Evolutionary conservation across 2,797 vertebrate genomes (phyloP).

Genomic region (Diplodus puntazzo): DNA sequence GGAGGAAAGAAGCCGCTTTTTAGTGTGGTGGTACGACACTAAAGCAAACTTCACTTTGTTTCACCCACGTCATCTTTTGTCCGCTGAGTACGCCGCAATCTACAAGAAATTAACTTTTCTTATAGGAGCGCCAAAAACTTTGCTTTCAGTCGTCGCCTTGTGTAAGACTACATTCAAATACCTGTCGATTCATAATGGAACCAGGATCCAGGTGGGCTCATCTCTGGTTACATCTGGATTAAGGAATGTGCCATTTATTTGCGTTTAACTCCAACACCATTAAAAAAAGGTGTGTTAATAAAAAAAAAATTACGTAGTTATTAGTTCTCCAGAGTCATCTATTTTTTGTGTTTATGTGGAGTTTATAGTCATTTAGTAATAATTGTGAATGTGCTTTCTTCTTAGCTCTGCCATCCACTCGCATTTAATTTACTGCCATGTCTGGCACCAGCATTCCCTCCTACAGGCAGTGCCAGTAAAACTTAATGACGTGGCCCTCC

Average conservation of each 20-base stretch:
- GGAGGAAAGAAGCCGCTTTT: too few species aligned
- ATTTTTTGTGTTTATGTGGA: slow-evolving; percentile 12
- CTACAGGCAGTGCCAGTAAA: slow-evolving; percentile 73
- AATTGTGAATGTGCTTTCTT: slow-evolving; percentile 37
- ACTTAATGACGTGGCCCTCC: slow-evolving; percentile 70
- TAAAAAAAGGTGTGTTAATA: neutral
- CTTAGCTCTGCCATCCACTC: slow-evolving; percentile 44
- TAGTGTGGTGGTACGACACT: too few species aligned
- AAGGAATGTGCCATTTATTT: neutral
- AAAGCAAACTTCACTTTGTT: too few species aligned
- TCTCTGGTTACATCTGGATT: slow-evolving; percentile 5
- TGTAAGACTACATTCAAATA: slow-evolving; percentile 5
- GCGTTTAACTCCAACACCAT: neutral
- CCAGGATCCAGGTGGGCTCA: neutral
- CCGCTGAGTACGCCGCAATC: too few species aligned
- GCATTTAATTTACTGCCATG: slow-evolving; percentile 65
- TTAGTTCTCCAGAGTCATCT: slow-evolving; percentile 11
- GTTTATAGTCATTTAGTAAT: slow-evolving; percentile 30
- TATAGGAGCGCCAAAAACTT: neutral
- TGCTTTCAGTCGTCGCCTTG: neutral
- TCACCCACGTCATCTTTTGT: too few species aligned
- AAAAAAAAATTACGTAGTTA: neutral
- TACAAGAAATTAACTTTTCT: too few species aligned
- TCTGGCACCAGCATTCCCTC: slow-evolving; percentile 71
- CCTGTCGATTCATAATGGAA: neutral